Evolutionary conservation across 2,113 vertebrate genomes (phyloP).

Genomic region (Phalacrocorax pelagicus): DNA sequence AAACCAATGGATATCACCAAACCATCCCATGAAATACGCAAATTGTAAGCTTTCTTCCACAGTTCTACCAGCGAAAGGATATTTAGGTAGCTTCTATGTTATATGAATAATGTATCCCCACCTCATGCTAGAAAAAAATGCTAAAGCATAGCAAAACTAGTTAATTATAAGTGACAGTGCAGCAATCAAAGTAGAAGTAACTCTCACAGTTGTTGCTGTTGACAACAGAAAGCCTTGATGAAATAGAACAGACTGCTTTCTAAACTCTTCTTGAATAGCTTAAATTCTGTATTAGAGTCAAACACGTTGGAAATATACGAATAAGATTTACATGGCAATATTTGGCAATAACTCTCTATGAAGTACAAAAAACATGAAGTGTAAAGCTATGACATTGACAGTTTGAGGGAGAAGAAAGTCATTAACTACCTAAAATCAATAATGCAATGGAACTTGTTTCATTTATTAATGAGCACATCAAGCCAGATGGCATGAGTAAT

Average conservation of each 20-base stretch:
- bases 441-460: not conserved
- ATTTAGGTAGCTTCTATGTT: not conserved
- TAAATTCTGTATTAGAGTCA: not conserved
- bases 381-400: not conserved
- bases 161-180: not conserved
- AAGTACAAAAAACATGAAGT: not conserved
- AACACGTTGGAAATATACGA: not conserved
- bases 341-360: not conserved
- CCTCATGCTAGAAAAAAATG: not conserved
- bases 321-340: not conserved
- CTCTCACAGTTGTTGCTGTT: not conserved
- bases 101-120: not conserved
- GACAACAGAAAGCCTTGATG: not conserved
- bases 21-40: not conserved
- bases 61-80: not conserved
- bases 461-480: not conserved
- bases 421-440: not conserved
- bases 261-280: not conserved
- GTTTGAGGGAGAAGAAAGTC: not conserved
- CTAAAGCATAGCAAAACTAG: not conserved
- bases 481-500: not conserved
- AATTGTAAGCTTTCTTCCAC: not conserved
- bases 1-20: not conserved
- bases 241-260: not conserved
- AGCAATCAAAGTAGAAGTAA: not conserved